phyloP scores from a whole-genome alignment of 2,797 vertebrate genomes.

The Triplophysa yarkandensis region DNA sequence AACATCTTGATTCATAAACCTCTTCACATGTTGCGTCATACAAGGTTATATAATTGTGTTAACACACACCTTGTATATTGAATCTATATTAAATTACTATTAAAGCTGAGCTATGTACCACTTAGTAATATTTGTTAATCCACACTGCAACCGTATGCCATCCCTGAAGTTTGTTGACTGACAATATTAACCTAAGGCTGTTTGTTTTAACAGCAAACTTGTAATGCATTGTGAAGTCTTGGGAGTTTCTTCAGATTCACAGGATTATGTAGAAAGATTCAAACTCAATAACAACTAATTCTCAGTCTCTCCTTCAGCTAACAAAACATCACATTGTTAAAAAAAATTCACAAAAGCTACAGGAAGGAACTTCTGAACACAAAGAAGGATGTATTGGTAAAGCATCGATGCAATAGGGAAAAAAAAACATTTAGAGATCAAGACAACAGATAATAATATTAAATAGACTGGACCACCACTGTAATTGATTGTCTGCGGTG shows the following conservation, averaged over 20 bases:
- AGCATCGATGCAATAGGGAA: neutral
- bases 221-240: slow-evolving; percentile 10
- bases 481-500: neutral
- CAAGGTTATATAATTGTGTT: too few species aligned
- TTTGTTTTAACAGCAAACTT: neutral
- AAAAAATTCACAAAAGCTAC: neutral
- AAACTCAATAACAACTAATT: neutral
- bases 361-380: neutral
- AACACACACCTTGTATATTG: too few species aligned
- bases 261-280: slow-evolving; percentile 7
- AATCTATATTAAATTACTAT: too few species aligned
- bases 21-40: too few species aligned
- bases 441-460: slow-evolving; percentile 1
- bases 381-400: neutral
- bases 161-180: neutral
- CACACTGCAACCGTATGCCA: neutral
- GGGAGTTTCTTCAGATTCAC: slow-evolving; percentile 7
- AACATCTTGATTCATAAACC: too few species aligned
- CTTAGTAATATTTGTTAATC: neutral
- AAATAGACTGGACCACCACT: neutral
- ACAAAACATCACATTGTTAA: neutral
- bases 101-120: too few species aligned
- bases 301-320: neutral
- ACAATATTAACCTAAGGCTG: neutral
- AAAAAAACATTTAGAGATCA: neutral